Evolutionary conservation across 2,888 invertebrate genomes (phyloP).

Genomic region (Neoscelio sp.): DNA sequence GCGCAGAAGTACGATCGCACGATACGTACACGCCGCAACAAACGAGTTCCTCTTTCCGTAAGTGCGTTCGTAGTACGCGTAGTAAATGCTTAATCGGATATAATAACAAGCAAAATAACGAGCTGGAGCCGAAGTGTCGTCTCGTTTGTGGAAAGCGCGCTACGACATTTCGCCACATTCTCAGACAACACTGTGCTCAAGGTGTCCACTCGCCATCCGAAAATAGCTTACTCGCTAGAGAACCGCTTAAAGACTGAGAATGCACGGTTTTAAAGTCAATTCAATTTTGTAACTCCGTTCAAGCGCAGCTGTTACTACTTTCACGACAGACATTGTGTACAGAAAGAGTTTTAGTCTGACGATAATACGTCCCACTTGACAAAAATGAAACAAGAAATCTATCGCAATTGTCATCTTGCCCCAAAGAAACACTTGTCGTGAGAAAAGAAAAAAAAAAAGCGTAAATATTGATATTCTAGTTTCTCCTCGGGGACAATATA

Average conservation of each 20-base stretch:
- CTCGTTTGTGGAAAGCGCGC: conserved; percentile 51
- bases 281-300: conserved; percentile 54
- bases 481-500: too few relatives aligned
- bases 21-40: conserved; percentile 23
- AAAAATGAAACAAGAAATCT: conserved; percentile 35
- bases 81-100: conserved; percentile 48
- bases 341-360: conserved; percentile 30
- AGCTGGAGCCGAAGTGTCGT: conserved; percentile 37
- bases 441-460: not conserved
- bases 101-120: conserved; percentile 57
- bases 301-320: conserved; percentile 55
- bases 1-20: conserved; percentile 34
- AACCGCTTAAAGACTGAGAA: conserved; percentile 35
- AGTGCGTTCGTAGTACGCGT: conserved; percentile 6
- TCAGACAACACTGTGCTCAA: conserved; percentile 60
- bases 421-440: not conserved
- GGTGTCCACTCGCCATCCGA: conserved; percentile 62
- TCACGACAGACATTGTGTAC: conserved; percentile 26
- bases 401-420: conserved; percentile 16
- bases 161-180: conserved; percentile 65
- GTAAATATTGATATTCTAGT: too few relatives aligned
- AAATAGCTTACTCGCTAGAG: conserved; percentile 63
- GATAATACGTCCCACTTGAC: conserved; percentile 27
- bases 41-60: conserved; percentile 32
- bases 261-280: conserved; percentile 59